phyloP scores from a whole-genome alignment of 2,113 vertebrate genomes.

The Channa argus region DNA sequence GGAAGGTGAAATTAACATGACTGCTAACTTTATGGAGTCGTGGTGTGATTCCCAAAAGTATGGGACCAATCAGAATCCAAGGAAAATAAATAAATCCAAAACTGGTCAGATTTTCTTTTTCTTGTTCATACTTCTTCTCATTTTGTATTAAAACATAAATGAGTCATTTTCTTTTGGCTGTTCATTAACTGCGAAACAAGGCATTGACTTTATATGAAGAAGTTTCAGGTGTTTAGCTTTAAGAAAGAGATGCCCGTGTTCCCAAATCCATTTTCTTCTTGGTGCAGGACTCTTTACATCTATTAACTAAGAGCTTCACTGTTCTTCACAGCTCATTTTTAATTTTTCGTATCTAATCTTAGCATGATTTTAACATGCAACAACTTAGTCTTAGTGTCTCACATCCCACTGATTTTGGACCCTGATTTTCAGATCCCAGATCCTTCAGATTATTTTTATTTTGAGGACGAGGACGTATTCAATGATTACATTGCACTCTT shows the following conservation, averaged over 20 bases:
- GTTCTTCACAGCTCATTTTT: background rate
- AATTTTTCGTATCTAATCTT: slow-evolving; percentile 2
- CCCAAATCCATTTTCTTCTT: slow-evolving; percentile 7
- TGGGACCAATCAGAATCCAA: slow-evolving; percentile 51
- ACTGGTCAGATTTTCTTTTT: background rate
- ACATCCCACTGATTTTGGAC: background rate
- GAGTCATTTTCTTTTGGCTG: too few relatives aligned
- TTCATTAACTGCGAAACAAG: too few relatives aligned
- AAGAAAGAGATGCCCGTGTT: slow-evolving; percentile 16
- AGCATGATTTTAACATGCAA: slow-evolving; percentile 17
- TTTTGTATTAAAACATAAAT: too few relatives aligned
- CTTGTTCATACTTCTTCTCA: too few relatives aligned
- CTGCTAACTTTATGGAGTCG: background rate
- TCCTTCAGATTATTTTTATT: slow-evolving; percentile 6
- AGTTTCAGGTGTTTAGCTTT: background rate
- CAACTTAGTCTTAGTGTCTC: too few relatives aligned
- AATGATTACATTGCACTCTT: slow-evolving; percentile 40
- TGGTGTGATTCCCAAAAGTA: slow-evolving; percentile 15
- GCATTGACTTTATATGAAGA: too few relatives aligned
- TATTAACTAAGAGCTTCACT: background rate
- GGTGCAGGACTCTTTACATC: background rate
- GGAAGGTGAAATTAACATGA: background rate
- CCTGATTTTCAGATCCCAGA: background rate
- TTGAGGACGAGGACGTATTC: background rate
- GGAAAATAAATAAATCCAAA: slow-evolving; percentile 6